These are phyloP conservation scores for Oscheius onirici DNA, from an alignment of 2,888 invertebrate species.

Conservation along the genomic window DNA sequence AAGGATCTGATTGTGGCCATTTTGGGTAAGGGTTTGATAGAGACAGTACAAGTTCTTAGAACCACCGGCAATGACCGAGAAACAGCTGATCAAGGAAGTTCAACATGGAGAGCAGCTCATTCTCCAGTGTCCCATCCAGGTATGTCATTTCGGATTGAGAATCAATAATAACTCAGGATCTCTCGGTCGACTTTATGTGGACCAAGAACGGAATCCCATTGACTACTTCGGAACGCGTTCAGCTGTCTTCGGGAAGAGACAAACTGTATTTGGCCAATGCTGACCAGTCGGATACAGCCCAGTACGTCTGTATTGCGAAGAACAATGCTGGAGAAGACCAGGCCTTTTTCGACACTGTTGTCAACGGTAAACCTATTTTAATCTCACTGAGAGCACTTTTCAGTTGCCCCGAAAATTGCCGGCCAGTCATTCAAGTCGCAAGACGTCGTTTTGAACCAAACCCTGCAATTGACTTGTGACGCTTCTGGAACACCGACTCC, in stretches of 20 bases:
- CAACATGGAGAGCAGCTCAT: slow-evolving; percentile 76
- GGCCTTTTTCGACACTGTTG: slow-evolving; percentile 75
- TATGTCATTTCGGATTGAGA: not conserved
- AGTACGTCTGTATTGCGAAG: slow-evolving; percentile 77
- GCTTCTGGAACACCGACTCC: slow-evolving; percentile 43
- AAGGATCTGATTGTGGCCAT: slow-evolving; percentile 76
- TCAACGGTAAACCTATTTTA: slow-evolving; percentile 69
- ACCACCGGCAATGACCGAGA: slow-evolving; percentile 56
- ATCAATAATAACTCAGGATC: slow-evolving; percentile 57
- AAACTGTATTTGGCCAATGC: slow-evolving; percentile 63
- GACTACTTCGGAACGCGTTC: slow-evolving; percentile 44
- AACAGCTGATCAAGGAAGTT: slow-evolving; percentile 59
- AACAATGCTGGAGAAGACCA: slow-evolving; percentile 79
- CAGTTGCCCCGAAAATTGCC: slow-evolving; percentile 76
- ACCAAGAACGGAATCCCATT: slow-evolving; percentile 57
- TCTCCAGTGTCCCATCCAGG: slow-evolving; percentile 70
- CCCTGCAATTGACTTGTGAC: slow-evolving; percentile 72
- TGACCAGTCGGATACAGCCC: slow-evolving; percentile 75
- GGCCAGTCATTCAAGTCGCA: slow-evolving; percentile 63
- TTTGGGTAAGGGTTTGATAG: slow-evolving; percentile 74
- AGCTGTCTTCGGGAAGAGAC: slow-evolving; percentile 56
- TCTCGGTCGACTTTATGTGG: slow-evolving; percentile 56
- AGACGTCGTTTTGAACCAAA: slow-evolving; percentile 72
- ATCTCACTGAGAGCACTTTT: slow-evolving; percentile 36
- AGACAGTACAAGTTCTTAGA: slow-evolving; percentile 34